Base-by-base conservation (phyloP, 2,797 vertebrate genomes). In the Danio albolineatus region DNA sequence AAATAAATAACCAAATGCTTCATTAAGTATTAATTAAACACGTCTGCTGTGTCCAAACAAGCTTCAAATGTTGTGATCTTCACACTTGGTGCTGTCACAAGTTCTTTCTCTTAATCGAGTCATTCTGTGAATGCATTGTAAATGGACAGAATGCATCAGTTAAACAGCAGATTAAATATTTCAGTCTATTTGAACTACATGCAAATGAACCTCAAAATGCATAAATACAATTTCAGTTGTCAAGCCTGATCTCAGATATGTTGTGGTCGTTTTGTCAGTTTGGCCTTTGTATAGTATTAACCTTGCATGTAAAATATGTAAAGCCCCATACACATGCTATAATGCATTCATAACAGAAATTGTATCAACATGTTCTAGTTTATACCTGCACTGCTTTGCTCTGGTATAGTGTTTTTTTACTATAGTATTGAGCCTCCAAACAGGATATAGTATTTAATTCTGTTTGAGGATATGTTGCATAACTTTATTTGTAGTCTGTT, bases 211-310 rank as follows among this genome's bases (percentile, higher is more conserved):
- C 41, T 64, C 7, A 3, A 43, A 19, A 12, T 1, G 2, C n/a
- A 62, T 19, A 19, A 54, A 10, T 21, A 8, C 10, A 56, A 12
- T 56, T 9, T 43, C 43, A 46, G 60, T 16, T 8, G 9, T 53
- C 51, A n/a, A 17, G 6, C 8, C 9, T 61, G 59, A 4, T 62
- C 41, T 46, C 62, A 2, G 62, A 21, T 44, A n/a, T 44, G 61
- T 64, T 19, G 17, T 44, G n/a, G n/a, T 64, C 28, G 3, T n/a
- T 44, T 61, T 44, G n/a, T 64, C 62, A 65, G 16, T 59, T 59
- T n/a, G n/a, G n/a, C n/a, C n/a, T n/a, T n/a, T n/a, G n/a, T 28
- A 28, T 28, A 28, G 28, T 28, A 28, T 28, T 28, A 28, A 28
- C 54, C 10, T 10, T 53, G 7, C 13, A 10, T 66, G 43, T 46